Evolutionary conservation across 2,888 invertebrate genomes (phyloP).

Genomic region (Parascotia fuliginaria): DNA sequence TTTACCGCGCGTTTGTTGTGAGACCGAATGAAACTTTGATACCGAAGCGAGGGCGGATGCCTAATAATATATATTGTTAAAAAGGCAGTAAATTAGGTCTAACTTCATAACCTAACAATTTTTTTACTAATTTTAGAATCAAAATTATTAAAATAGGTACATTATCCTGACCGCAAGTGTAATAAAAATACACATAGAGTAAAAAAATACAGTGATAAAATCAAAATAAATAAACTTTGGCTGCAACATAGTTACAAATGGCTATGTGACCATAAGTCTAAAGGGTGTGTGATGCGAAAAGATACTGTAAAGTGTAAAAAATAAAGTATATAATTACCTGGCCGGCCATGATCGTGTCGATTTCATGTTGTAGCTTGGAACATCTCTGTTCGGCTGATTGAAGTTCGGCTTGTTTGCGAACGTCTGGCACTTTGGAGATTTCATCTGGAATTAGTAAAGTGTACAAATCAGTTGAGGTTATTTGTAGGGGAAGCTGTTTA

Average conservation of each 20-base stretch:
- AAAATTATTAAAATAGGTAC: background rate
- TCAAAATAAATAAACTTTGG: slow-evolving; percentile 29
- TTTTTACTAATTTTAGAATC: too few relatives aligned
- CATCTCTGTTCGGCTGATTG: slow-evolving; percentile 77
- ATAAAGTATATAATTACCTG: slow-evolving; percentile 60
- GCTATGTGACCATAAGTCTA: slow-evolving; percentile 29
- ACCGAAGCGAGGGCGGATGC: too few relatives aligned
- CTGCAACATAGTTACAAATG: slow-evolving; percentile 54
- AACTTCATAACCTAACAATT: too few relatives aligned
- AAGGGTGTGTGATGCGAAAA: slow-evolving; percentile 24
- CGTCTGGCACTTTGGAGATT: slow-evolving; percentile 77
- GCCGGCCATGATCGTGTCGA: slow-evolving; percentile 70
- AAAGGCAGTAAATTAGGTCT: too few relatives aligned
- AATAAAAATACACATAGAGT: slow-evolving; percentile 32
- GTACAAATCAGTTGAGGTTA: too few relatives aligned
- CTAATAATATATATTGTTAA: too few relatives aligned
- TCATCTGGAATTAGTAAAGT: slow-evolving; percentile 60
- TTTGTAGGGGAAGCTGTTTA: too few relatives aligned
- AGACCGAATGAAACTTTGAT: too few relatives aligned
- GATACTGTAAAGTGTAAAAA: slow-evolving; percentile 4
- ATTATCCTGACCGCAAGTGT: slow-evolving; percentile 38
- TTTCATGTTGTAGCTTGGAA: slow-evolving; percentile 71
- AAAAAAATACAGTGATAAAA: slow-evolving; percentile 35
- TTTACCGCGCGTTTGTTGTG: too few relatives aligned
- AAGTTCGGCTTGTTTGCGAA: slow-evolving; percentile 75